A percentile compares a stretch with the other conserved stretches of the same genome.
These are phyloP conservation scores for Phallusia fumigata DNA, from an alignment of 23 tunicate genomes.

Conservation along the genomic window DNA sequence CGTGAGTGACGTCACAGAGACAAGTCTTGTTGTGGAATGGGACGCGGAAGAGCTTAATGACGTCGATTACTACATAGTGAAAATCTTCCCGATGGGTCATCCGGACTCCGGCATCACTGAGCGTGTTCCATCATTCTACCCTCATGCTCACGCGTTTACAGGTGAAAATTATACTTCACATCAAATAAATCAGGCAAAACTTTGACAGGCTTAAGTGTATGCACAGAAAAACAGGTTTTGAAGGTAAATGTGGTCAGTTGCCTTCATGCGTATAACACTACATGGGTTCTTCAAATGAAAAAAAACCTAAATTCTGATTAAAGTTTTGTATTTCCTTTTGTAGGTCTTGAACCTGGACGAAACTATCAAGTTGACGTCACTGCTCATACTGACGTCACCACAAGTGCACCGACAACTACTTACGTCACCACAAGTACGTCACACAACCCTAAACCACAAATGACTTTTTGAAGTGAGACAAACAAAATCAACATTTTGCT, in stretches of 20 bases:
- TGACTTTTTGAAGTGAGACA: too few species aligned
- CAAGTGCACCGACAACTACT: not conserved
- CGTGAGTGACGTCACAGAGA: not conserved
- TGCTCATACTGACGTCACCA: not conserved
- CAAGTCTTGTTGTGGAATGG: conserved; percentile 14
- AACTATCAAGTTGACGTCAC: conserved; percentile 20
- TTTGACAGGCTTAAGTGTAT: too few species aligned
- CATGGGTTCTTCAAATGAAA: not conserved
- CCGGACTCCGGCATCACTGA: not conserved
- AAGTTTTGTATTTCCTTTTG: not conserved
- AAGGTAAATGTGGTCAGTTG: not conserved
- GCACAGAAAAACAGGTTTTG: too few species aligned
- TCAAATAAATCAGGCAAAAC: too few species aligned
- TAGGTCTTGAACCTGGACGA: conserved; percentile 9
- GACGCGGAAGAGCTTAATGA: conserved; percentile 16
- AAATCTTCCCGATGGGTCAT: conserved; percentile 15
- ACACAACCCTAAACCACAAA: not conserved
- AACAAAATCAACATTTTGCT: too few species aligned
- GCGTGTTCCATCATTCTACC: not conserved
- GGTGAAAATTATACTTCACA: conserved; percentile 13
- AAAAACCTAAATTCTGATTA: not conserved
- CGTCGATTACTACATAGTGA: conserved; percentile 23
- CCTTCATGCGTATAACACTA: not conserved
- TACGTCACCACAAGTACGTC: conserved; percentile 9
- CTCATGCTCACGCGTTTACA: not conserved